phyloP scores from a whole-genome alignment of 2,113 vertebrate genomes.

The Formicarius rufipectus region DNA sequence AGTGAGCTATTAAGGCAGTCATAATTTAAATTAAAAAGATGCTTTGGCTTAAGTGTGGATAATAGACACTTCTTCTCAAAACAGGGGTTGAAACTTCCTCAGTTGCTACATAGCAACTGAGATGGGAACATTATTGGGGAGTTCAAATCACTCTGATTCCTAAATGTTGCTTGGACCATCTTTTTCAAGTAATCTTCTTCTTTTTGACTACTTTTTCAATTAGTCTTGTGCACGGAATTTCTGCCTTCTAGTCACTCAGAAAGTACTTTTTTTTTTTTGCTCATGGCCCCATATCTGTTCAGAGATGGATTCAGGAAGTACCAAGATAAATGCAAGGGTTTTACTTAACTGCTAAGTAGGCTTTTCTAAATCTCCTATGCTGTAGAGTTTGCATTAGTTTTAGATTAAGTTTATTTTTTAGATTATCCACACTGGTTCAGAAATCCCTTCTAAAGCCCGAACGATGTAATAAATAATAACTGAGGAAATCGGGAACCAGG shows the following conservation, averaged over 20 bases:
- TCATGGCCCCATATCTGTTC: not conserved
- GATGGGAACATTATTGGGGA: accelerated
- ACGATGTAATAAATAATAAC: constrained; percentile 46
- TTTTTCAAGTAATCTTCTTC: too few relatives aligned
- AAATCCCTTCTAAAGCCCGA: constrained; percentile 36
- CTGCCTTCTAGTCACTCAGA: not conserved
- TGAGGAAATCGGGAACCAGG: not conserved
- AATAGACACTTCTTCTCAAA: not conserved
- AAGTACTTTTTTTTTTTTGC: not conserved
- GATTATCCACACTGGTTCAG: constrained; percentile 45
- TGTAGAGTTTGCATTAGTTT: constrained; percentile 44
- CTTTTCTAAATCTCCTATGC: constrained; percentile 45
- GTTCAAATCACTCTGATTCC: not conserved
- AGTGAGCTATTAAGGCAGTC: constrained; percentile 35
- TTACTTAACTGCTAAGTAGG: constrained; percentile 32
- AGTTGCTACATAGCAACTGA: not conserved
- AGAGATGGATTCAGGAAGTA: constrained; percentile 8
- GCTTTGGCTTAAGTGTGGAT: not conserved
- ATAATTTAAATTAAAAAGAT: constrained; percentile 25
- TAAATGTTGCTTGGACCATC: not conserved
- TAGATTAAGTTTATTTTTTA: constrained; percentile 63
- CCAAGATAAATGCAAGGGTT: constrained; percentile 39
- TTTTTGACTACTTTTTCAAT: too few relatives aligned
- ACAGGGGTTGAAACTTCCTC: not conserved
- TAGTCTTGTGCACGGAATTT: not conserved